Conservation (phyloP, 2,797 vertebrate genomes). For the Lycodopsis pacificus region DNA sequence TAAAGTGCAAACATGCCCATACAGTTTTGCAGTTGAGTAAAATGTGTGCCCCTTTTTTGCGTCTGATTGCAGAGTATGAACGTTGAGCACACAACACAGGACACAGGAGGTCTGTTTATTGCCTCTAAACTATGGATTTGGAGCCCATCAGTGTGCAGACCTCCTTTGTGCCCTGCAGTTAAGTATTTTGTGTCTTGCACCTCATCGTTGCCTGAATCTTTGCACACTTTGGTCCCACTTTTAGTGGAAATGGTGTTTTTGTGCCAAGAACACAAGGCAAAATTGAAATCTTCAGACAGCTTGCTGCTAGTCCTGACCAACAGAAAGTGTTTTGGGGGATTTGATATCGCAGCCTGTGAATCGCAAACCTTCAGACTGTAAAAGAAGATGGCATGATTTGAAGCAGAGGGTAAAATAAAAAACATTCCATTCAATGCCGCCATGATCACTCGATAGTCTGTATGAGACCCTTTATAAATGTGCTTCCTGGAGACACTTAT, state of each 20-base stretch:
- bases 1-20: background rate
- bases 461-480: background rate
- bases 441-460: background rate
- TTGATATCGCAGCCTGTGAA: background rate
- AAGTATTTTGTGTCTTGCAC: background rate
- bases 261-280: background rate
- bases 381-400: background rate
- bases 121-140: background rate
- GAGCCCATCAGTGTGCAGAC: background rate
- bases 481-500: background rate
- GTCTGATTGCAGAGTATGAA: conserved; percentile 7
- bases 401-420: background rate
- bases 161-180: background rate
- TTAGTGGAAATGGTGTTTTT: background rate
- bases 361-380: background rate
- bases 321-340: background rate
- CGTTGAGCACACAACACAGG: background rate
- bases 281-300: background rate
- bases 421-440: background rate
- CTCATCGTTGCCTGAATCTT: background rate
- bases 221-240: background rate
- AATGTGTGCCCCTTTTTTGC: background rate
- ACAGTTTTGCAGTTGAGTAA: background rate
- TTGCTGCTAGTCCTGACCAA: background rate
- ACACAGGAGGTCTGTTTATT: background rate